Base-by-base conservation (phyloP, 53 echinoderm and acorn worm genomes). In the Holothuria leucospilota region DNA sequence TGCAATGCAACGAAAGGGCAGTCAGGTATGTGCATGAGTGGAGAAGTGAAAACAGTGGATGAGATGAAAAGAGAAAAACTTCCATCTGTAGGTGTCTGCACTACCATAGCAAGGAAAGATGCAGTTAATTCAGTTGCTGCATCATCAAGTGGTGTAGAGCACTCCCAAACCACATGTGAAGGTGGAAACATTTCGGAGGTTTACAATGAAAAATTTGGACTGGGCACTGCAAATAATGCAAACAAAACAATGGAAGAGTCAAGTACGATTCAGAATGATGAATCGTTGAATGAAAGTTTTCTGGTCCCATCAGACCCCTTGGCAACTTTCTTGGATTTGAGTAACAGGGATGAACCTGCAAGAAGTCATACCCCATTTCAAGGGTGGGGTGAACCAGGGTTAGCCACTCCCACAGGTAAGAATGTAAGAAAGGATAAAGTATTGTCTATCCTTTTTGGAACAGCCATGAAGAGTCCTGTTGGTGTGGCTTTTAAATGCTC, bases 401-500 rank as follows among this genome's bases (percentile, higher is more conserved):
- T 75, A 11, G 49, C 51, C 2, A 75, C 75, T 24, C 49, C 75
- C 1, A 75, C n/a, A 13, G 26, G 51, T 11, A 49, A 75, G 27
- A 52, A 24, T 7, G 30, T 53, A 34, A 56, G 60, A 29, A 59
- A 60, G 24, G 30, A 20, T 20, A 29, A 80, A 59, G 38, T 80
- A 20, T 20, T 80, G 14, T 80, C 80, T 30, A 61, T 61, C 39
- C 80, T 80, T 1, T 80, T 80, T 80, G 80, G 80, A 61, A 80
- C 80, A 27, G 80, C 80, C 21, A 20, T 80, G 20, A 80, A 80
- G 26, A 80, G 80, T 80, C 80, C 80, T 10, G 80, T 60, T 6
- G 61, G 60, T 29, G 56, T 61, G 56, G 80, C 80, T 30, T 80
- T 80, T 59, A 80, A 80, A 29, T 80, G 80, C 56, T 80, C 80